phyloP scores from a whole-genome alignment of 2,797 vertebrate species.

The Falco columbarius region DNA sequence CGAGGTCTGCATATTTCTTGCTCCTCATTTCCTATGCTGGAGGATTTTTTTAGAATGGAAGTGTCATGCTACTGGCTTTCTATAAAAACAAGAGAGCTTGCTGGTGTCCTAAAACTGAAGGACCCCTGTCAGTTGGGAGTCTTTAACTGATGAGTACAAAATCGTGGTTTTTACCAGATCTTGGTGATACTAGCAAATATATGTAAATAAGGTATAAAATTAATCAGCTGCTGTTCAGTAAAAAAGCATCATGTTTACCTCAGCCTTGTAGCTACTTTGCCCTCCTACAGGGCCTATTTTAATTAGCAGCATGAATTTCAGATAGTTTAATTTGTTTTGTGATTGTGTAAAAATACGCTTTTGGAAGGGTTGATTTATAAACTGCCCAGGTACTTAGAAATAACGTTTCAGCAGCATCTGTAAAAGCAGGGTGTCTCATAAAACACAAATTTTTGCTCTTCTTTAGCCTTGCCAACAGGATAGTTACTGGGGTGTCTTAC shows the following conservation, averaged over 20 bases:
- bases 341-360: conserved; percentile 71
- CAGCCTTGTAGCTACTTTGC: conserved; percentile 74
- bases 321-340: conserved; percentile 81
- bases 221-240: conserved; percentile 72
- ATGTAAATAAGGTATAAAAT: conserved; percentile 77
- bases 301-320: conserved; percentile 81
- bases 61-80: not conserved
- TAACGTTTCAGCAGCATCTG: conserved; percentile 70
- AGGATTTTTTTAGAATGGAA: not conserved
- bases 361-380: conserved; percentile 76
- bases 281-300: conserved; percentile 79
- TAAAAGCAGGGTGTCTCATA: conserved; percentile 63
- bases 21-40: not conserved
- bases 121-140: conserved; percentile 1
- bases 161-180: conserved; percentile 29
- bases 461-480: conserved; percentile 12
- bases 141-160: not conserved
- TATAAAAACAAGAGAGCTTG: not conserved
- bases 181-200: conserved; percentile 77
- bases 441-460: conserved; percentile 43
- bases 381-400: conserved; percentile 73
- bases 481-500: conserved; percentile 59
- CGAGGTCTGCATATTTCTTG: not conserved
- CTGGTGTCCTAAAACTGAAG: not conserved
- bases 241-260: conserved; percentile 73